A percentile compares a stretch with the other conserved stretches of the same genome.
phyloP scores from a whole-genome alignment of 2,113 vertebrate genomes.

The Ondatra zibethicus region DNA sequence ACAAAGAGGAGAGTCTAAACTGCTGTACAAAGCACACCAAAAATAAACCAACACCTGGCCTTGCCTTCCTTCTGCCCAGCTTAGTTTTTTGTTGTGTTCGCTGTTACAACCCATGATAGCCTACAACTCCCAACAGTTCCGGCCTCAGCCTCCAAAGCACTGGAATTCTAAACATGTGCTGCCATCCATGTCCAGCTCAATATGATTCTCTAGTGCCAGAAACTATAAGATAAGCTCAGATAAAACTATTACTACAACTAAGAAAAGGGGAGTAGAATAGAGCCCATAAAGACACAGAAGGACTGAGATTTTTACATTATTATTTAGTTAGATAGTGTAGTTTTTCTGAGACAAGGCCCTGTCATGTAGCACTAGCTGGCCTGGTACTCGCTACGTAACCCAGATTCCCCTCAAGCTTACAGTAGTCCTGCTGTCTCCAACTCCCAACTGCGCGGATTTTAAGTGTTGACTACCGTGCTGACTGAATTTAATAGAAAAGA shows the following conservation, averaged over 20 bases:
- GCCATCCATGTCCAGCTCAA: not conserved
- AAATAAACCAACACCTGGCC: constrained; percentile 22
- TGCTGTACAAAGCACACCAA: constrained; percentile 10
- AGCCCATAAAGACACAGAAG: not conserved
- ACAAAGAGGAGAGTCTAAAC: constrained; percentile 17
- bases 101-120: not conserved
- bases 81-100: not conserved
- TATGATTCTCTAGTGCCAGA: not conserved
- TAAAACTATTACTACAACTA: not conserved
- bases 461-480: no score
- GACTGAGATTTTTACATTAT: not conserved
- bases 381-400: no score
- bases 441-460: not conserved
- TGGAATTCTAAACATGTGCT: not conserved
- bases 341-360: not conserved
- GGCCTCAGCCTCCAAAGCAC: not conserved
- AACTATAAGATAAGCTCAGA: constrained; percentile 47
- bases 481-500: constrained; percentile 13
- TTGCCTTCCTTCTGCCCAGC: not conserved
- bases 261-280: not conserved
- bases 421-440: not conserved
- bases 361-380: not conserved
- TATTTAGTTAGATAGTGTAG: not conserved
- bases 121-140: not conserved
- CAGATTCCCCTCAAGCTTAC: not conserved